Percentiles rank a stretch among this genome's conserved stretches.
Conservation (phyloP, 2,888 invertebrate genomes). For the Macrosiphum euphorbiae region DNA sequence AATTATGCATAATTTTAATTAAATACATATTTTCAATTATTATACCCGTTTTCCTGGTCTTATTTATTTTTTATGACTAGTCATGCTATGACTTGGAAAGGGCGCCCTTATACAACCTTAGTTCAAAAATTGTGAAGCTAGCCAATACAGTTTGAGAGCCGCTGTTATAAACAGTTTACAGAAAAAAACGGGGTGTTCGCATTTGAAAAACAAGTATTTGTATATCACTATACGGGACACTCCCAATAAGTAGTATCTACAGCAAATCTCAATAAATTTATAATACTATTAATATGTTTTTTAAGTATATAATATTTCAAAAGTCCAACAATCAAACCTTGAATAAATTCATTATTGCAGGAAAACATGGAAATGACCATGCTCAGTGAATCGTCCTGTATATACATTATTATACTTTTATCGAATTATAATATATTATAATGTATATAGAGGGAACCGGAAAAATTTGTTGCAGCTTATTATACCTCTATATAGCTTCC, state of each 20-base stretch:
- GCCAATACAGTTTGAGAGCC: no score
- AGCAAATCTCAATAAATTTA: background rate
- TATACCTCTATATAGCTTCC: background rate
- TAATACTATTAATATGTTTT: background rate
- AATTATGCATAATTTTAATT: no score
- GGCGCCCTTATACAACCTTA: no score
- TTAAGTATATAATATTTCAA: background rate
- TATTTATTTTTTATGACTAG: no score
- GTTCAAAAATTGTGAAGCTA: no score
- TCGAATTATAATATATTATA: background rate
- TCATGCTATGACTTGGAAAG: no score
- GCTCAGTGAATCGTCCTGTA: background rate
- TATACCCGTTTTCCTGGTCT: no score
- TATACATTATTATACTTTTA: background rate
- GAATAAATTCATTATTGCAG: background rate
- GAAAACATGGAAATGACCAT: background rate
- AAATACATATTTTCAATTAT: no score
- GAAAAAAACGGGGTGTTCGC: no score
- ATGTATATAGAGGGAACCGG: background rate
- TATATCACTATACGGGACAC: no score
- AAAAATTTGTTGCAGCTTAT: background rate
- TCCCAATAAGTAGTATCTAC: background rate
- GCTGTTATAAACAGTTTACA: no score
- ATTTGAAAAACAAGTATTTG: no score
- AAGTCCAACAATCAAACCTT: background rate